phyloP scores from a whole-genome alignment of 2,888 invertebrate species.

The Neoitamus cyanurus region DNA sequence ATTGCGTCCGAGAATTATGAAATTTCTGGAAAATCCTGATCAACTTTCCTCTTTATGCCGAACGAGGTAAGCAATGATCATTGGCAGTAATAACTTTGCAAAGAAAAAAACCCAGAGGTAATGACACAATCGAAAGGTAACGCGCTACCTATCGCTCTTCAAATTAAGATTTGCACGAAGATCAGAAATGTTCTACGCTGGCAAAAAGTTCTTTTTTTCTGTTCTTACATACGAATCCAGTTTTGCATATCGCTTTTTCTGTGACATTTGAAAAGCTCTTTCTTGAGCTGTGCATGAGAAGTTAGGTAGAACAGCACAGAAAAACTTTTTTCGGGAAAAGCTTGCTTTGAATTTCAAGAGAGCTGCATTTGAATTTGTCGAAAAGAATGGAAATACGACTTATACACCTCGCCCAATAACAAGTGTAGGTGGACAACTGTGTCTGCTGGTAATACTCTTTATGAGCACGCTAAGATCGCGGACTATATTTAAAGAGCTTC shows the following conservation, averaged over 20 bases:
- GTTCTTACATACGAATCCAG: not conserved
- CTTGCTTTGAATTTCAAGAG: not conserved
- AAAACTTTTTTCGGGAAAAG: not conserved
- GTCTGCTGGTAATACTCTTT: not conserved
- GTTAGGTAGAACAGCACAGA: not conserved
- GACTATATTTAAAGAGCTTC: conserved; percentile 1
- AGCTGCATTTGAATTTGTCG: not conserved
- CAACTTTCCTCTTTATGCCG: not conserved
- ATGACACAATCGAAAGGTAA: not conserved
- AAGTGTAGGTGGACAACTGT: not conserved
- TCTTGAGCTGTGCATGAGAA: not conserved
- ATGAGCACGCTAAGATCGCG: not conserved
- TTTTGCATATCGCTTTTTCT: not conserved
- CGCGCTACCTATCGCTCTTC: not conserved
- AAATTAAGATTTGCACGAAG: not conserved
- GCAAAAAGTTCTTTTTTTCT: not conserved
- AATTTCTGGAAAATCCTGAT: not conserved
- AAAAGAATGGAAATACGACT: not conserved
- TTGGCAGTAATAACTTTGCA: not conserved
- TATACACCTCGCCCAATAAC: not conserved
- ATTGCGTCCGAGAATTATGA: not conserved
- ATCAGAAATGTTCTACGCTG: not conserved
- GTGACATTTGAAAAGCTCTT: not conserved
- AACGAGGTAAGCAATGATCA: not conserved
- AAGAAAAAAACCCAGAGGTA: not conserved